A percentile compares a stretch with the other conserved stretches of the same genome.
Evolutionary conservation across 2,888 invertebrate genomes (phyloP).

Genomic region (Acheta domesticus): DNA sequence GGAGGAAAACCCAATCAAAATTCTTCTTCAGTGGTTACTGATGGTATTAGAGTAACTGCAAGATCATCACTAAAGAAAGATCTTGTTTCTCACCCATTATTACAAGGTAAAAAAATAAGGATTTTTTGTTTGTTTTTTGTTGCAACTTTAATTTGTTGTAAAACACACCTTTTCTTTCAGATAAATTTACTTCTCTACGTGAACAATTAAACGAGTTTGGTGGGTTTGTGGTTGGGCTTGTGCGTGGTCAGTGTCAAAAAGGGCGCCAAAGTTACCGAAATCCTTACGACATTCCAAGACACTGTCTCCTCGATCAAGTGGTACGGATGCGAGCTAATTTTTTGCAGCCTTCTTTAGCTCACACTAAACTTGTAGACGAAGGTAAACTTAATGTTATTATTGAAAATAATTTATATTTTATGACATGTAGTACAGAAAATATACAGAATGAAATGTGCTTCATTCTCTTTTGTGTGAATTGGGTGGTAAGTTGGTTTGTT

Average conservation of each 20-base stretch:
- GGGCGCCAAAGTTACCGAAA: constrained; percentile 77
- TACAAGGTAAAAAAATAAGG: constrained; percentile 52
- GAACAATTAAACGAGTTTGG: constrained; percentile 85
- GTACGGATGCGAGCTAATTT: constrained; percentile 93
- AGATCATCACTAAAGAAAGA: constrained; percentile 72
- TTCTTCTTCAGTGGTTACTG: constrained; percentile 43
- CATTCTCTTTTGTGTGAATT: background rate
- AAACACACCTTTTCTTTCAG: constrained; percentile 44
- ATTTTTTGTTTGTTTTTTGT: background rate
- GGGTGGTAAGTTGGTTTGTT: background rate
- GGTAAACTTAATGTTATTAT: constrained; percentile 43
- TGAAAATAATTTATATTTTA: constrained; percentile 1
- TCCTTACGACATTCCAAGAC: constrained; percentile 91
- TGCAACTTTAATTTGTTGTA: constrained; percentile 12
- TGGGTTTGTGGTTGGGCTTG: constrained; percentile 73
- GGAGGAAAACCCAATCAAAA: constrained; percentile 47
- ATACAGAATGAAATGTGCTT: too few relatives aligned
- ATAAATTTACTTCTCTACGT: constrained; percentile 75
- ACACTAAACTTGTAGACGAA: constrained; percentile 75
- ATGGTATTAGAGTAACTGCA: constrained; percentile 72
- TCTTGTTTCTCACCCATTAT: constrained; percentile 72
- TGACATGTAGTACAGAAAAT: background rate
- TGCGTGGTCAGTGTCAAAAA: constrained; percentile 53
- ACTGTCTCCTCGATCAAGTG: constrained; percentile 86
- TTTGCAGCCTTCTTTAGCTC: constrained; percentile 72